These are phyloP conservation scores for Coregonus ussuriensis DNA, from an alignment of 2,797 vertebrate genomes.

Conservation along the genomic window DNA sequence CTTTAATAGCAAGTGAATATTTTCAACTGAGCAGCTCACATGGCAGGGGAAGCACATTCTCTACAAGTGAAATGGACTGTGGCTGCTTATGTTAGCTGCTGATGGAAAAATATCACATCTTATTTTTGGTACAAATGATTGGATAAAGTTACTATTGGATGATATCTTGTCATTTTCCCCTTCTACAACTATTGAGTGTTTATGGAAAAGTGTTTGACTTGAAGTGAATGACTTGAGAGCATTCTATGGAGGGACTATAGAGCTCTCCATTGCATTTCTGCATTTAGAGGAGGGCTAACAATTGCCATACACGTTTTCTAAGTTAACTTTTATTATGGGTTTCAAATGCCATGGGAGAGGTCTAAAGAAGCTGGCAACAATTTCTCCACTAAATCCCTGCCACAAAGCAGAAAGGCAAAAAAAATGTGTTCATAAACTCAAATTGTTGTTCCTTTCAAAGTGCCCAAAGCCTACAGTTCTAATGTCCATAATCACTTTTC, in stretches of 20 bases:
- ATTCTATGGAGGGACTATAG: constrained; percentile 22
- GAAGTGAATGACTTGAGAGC: constrained; percentile 17
- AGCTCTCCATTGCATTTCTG: background rate
- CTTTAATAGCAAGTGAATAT: constrained; percentile 40
- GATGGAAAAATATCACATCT: background rate
- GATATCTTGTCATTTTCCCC: constrained; percentile 21
- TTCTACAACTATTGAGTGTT: background rate
- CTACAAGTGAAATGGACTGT: constrained; percentile 9
- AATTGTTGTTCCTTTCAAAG: constrained; percentile 73
- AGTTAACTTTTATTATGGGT: constrained; percentile 63
- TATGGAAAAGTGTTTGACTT: background rate
- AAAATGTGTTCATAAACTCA: constrained; percentile 70
- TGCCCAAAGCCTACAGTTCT: constrained; percentile 51
- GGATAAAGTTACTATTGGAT: background rate
- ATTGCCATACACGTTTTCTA: constrained; percentile 52
- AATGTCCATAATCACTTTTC: constrained; percentile 67
- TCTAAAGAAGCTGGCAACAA: constrained; percentile 64
- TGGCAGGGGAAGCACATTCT: constrained; percentile 31
- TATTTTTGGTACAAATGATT: constrained; percentile 6
- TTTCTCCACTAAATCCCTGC: constrained; percentile 34
- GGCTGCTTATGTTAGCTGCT: background rate
- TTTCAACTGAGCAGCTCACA: constrained; percentile 24
- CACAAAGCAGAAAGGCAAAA: constrained; percentile 52
- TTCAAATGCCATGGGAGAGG: constrained; percentile 59
- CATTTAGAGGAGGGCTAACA: constrained; percentile 28